A percentile compares a stretch with the other conserved stretches of the same genome.
phyloP scores from a whole-genome alignment of 2,113 vertebrate species.

The Rhipidura dahli region DNA sequence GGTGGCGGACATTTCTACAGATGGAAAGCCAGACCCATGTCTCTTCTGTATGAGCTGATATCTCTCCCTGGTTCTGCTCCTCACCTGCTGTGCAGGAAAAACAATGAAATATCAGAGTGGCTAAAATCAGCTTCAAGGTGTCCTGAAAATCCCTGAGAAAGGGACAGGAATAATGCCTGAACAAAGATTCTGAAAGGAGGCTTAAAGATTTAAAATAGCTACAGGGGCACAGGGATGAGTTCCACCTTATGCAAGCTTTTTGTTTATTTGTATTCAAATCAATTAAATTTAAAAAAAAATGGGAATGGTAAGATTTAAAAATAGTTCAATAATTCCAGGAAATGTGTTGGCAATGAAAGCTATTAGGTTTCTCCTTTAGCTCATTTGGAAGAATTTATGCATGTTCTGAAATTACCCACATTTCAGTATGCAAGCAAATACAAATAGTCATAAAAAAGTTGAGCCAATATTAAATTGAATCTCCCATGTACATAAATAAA shows the following conservation, averaged over 20 bases:
- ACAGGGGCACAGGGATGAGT: not conserved
- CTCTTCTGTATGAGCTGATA: not conserved
- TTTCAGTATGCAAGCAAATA: not conserved
- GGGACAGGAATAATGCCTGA: not conserved
- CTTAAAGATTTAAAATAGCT: not conserved
- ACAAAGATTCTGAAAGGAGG: not conserved
- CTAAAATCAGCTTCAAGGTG: not conserved
- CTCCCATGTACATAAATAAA: not conserved
- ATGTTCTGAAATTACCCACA: not conserved
- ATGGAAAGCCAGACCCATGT: not conserved
- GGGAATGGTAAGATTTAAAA: not conserved
- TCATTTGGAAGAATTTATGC: slow-evolving; percentile 6
- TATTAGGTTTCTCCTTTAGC: not conserved
- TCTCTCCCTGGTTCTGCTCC: not conserved
- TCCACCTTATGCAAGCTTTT: not conserved
- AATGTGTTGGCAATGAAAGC: not conserved
- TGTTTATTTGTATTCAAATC: not conserved
- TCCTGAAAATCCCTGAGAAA: not conserved
- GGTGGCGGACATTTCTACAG: not conserved
- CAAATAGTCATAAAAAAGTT: not conserved
- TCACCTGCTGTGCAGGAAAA: not conserved
- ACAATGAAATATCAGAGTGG: not conserved
- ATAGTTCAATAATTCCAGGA: not conserved
- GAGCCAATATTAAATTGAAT: not conserved
- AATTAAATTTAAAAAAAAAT: not conserved